A percentile compares a stretch with the other conserved stretches of the same genome.
These are phyloP conservation scores for Leptogaster cylindrica DNA, from an alignment of 2,888 invertebrate species.

Conservation along the genomic window DNA sequence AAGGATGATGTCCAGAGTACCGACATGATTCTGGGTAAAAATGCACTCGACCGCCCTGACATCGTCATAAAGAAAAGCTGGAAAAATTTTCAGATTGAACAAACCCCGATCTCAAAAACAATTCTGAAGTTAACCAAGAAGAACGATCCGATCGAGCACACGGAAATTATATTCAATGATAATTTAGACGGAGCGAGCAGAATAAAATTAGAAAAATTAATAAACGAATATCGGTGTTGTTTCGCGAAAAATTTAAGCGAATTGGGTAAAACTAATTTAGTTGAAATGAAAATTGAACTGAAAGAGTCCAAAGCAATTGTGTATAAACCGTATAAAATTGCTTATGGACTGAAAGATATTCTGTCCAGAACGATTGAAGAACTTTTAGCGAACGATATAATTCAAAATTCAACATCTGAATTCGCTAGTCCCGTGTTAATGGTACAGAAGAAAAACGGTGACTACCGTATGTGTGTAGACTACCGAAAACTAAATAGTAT, in stretches of 20 bases:
- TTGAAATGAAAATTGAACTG: neutral
- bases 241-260: neutral
- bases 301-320: neutral
- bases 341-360: neutral
- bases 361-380: constrained; percentile 44
- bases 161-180: neutral
- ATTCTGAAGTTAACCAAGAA: neutral
- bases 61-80: neutral
- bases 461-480: constrained; percentile 52
- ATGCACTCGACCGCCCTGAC: neutral
- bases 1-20: too few relatives aligned
- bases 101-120: neutral
- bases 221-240: neutral
- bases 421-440: constrained; percentile 52
- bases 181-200: neutral
- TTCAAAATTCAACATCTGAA: constrained; percentile 52
- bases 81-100: neutral
- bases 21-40: neutral
- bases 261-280: neutral
- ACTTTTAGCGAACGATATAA: constrained; percentile 49
- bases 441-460: constrained; percentile 51
- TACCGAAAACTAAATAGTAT: constrained; percentile 51
- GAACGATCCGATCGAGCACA: neutral
- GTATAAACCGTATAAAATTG: neutral
- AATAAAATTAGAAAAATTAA: neutral